These are phyloP conservation scores for Paedocypris micromegethes DNA, from an alignment of 2,797 vertebrate species.

Conservation along the genomic window DNA sequence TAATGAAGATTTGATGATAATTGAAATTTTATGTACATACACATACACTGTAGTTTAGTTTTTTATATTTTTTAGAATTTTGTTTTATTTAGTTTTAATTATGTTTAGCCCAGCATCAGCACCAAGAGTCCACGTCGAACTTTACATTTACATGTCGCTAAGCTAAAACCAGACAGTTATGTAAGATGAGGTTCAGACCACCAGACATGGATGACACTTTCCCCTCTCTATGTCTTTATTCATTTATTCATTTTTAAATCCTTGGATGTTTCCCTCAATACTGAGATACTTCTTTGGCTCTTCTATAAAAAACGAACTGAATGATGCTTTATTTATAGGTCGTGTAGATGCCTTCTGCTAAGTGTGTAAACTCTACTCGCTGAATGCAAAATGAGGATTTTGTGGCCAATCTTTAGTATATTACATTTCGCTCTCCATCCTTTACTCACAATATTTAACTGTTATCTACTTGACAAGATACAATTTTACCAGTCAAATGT, in stretches of 20 bases:
- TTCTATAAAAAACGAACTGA: slow-evolving; percentile 11
- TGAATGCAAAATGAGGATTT: not conserved
- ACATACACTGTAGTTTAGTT: too few relatives aligned
- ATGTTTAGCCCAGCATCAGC: slow-evolving; percentile 1
- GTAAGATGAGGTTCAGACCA: slow-evolving; percentile 42
- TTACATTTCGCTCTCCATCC: too few relatives aligned
- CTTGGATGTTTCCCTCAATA: slow-evolving; percentile 10
- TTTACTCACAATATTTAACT: too few relatives aligned
- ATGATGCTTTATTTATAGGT: slow-evolving; percentile 35
- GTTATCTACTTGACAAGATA: too few relatives aligned
- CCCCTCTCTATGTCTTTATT: slow-evolving; percentile 2
- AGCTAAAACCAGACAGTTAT: slow-evolving; percentile 46
- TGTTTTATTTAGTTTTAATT: too few relatives aligned
- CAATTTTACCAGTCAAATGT: too few relatives aligned
- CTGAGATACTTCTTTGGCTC: slow-evolving; percentile 18
- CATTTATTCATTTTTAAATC: too few relatives aligned
- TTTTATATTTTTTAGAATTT: too few relatives aligned
- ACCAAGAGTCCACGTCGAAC: not conserved
- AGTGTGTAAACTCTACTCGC: not conserved
- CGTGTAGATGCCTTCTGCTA: slow-evolving; percentile 2
- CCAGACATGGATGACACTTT: slow-evolving; percentile 26
- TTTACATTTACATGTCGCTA: slow-evolving; percentile 35
- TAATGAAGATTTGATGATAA: too few relatives aligned
- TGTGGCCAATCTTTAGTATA: not conserved
- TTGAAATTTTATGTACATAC: too few relatives aligned